A percentile compares a stretch with the other conserved stretches of the same genome.
Evolutionary conservation across 64 coral and sea anemone genomes (phyloP).

Genomic region (Pachyseris speciosa): DNA sequence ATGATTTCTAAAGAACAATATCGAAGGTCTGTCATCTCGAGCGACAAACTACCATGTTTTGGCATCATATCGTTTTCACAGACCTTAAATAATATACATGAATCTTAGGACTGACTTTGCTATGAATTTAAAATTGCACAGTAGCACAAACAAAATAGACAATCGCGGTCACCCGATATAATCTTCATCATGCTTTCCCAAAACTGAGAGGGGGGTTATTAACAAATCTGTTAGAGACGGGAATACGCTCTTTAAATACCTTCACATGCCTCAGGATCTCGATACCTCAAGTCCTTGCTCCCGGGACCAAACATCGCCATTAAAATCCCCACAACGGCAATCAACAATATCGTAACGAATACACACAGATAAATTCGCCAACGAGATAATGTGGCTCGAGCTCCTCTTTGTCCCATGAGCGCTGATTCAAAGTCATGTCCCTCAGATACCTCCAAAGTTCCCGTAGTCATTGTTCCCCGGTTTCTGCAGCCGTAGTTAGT

Average conservation of each 20-base stretch:
- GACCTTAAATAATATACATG: too few species aligned
- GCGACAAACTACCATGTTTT: too few species aligned
- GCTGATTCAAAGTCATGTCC: background rate
- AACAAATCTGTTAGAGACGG: background rate
- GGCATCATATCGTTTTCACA: too few species aligned
- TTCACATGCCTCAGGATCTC: background rate
- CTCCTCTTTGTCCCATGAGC: background rate
- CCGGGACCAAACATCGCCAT: slow-evolving; percentile 37
- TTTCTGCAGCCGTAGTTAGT: too few species aligned
- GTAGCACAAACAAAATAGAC: too few species aligned
- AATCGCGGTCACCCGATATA: too few species aligned
- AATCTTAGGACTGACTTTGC: too few species aligned
- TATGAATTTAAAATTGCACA: too few species aligned
- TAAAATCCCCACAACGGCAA: background rate
- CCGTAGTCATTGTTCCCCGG: background rate
- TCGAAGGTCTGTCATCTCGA: too few species aligned
- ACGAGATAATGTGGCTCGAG: background rate
- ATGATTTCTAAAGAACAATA: too few species aligned
- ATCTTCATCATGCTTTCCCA: too few species aligned
- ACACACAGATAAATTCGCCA: background rate
- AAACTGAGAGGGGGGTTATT: too few species aligned
- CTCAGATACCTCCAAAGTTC: background rate
- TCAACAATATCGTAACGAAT: background rate
- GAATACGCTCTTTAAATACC: background rate
- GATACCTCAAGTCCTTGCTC: background rate